Evolutionary conservation across 1,140 invertebrate genomes (phyloP), one percentile per base, ranked within the genome.

Genomic region (Parasteatoda tepidariorum): DNA sequence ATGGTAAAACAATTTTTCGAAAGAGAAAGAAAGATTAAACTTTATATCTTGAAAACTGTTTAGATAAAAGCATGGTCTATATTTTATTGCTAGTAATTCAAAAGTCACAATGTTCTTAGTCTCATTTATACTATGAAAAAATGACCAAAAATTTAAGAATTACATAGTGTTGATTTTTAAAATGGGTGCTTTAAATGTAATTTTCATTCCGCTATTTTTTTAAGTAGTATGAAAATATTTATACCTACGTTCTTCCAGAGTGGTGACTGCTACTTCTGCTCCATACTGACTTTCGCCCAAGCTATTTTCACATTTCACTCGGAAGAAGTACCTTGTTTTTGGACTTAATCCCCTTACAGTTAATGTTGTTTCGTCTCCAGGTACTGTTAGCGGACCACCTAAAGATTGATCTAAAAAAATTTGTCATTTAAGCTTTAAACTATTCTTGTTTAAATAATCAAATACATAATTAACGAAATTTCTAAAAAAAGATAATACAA

Each of bases 251-350:
- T 67, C 64, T n/a, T 67, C 31, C 26, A 67, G 64, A 55, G 96
- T 98, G 71, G 96, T 96, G 81, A 97, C 96, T 0, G 95, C 95
- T 0, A 98, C 94, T 18, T 94, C 94, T 86, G 96, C 94, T 2
- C 96, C 97, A 0, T 96, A 95, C 87, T 95, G 94, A 4, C 96
- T 97, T 1, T 93, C 92, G 28, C 97, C 97, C 84, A 99, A 93
- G 89, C 95, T 94, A 88, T 99, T 99, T 90, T 97, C 95, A 83
- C 96, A 97, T 11, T 97, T 93, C 85, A 98, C 95, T 73, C 97
- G 91, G 75, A 98, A 92, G 87, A 97, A 94, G 88, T 98, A 99
- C 1, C 94, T 94, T 0, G 95, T 97, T 3, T 96, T 95, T 24
- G 97, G 97, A 87, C 93, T 92, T 0, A 99, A 85, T 54, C 84